Evolutionary conservation across 1,140 invertebrate species (phyloP), one percentile per base, ranked within the genome.

Genomic region (Papilio xuthus): DNA sequence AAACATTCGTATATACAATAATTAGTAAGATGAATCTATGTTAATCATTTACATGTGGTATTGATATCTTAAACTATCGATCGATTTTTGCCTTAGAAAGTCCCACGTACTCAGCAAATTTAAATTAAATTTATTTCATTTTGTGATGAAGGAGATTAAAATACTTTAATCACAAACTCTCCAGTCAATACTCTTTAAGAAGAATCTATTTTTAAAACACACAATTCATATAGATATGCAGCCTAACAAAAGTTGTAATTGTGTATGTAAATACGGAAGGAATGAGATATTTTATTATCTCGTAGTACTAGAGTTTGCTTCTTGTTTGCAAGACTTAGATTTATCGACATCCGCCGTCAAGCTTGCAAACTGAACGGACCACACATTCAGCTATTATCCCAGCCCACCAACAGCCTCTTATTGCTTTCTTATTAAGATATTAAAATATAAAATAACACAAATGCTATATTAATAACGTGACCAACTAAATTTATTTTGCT

Each of bases 361-460:
- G 7, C 47, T 75, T 47, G 44, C 56, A 60, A 73, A 47, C 80
- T 80, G 84, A 80, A 81, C 78, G 84, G 91, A 92, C 91, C 91
- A 92, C 91, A 92, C 90, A 77, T 72, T 71, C 77, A 20, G 75
- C 79, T 82, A 86, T 82, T 84, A 88, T 83, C 78, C 77, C 78
- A 84, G 86, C 80, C 87, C 87, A 89, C 87, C 89, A 81, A 80
- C 82, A 87, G 82, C 91, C 90, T 91, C 89, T 88, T 89, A 91
- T 90, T 89, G 86, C 84, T 87, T 91, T 90, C 87, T 88, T 91
- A 93, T 92, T 93, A 91, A 91, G 90, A 92, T 85, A 90, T 92
- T 93, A 91, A 89, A 86, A 85, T 80, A 83, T 93, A 91, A 89
- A 86, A 85, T 80, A 83, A 78, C 82, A 81, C 85, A 88, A 89